Base-by-base conservation (phyloP, 2,888 invertebrate genomes). In the Cybosia mesomella region DNA sequence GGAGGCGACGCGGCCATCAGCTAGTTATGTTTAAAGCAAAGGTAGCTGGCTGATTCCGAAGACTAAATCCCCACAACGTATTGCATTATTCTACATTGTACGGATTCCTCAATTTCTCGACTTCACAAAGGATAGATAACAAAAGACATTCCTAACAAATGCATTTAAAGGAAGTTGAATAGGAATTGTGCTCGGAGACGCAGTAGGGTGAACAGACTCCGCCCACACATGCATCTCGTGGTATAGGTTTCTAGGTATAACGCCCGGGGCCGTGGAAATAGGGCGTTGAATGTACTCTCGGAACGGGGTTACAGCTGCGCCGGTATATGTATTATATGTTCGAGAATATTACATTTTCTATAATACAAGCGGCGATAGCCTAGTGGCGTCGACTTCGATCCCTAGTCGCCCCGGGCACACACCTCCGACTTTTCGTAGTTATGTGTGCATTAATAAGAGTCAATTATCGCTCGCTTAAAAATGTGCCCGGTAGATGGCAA, bases 191-290 rank as follows among this genome's bases (percentile, higher is more conserved):
- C 53, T 36, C 36, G 11, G 55, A 53, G 58, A 63, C 36, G 28
- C 34, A 28, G 60, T 64, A 39, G 18, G 49, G 57, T 57, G 32
- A 49, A 61, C 61, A 66, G 63, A 67, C 22, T 58, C 59, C n/a
- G 59, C 58, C 67, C 24, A 34, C 34, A 24, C 53, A 58, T 24
- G 34, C 18, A 24, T 43, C 32, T 60, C 22, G 39, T 67, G 76
- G 73, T 64, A 69, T 79, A 72, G 74, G 76, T 83, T 71, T 67
- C 75, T 88, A 84, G 85, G 84, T 86, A 87, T 87, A 87, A 85
- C 86, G 73, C 71, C 66, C 85, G 86, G 85, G 91, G 90, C 82
- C 87, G 82, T 73, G 85, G 75, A 92, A 88, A 85, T 92, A 84
- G 92, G 90, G 83, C 92, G 86, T 80, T 79, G 83, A 84, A 87